phyloP scores from a whole-genome alignment of 2,888 invertebrate species.

The Monopis laevigella region DNA sequence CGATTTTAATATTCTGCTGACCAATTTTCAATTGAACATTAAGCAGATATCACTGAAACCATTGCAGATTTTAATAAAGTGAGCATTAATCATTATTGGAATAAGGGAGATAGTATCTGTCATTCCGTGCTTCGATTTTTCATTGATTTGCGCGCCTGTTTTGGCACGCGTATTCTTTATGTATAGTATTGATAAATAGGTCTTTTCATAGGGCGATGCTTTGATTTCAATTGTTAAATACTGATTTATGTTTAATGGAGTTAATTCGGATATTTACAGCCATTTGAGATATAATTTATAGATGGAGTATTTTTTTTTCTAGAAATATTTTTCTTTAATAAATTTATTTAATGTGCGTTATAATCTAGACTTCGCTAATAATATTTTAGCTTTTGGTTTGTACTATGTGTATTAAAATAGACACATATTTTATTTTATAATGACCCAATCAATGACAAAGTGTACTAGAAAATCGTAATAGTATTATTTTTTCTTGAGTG shows the following conservation, averaged over 20 bases:
- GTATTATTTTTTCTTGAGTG: too few species aligned
- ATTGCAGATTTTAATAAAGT: slow-evolving; percentile 8
- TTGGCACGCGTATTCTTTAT: slow-evolving; percentile 50
- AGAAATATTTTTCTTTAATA: neutral
- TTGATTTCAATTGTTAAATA: slow-evolving; percentile 40
- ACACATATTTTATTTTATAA: neutral
- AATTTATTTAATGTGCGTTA: slow-evolving; percentile 16
- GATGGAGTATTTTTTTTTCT: neutral
- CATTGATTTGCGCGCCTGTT: slow-evolving; percentile 35
- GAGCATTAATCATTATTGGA: slow-evolving; percentile 43
- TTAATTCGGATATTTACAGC: slow-evolving; percentile 30
- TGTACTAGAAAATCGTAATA: too few species aligned
- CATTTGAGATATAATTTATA: slow-evolving; percentile 5
- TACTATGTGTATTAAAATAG: neutral
- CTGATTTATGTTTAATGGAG: slow-evolving; percentile 52
- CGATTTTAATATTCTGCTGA: slow-evolving; percentile 51
- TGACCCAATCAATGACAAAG: too few species aligned
- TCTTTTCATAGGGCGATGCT: slow-evolving; percentile 45
- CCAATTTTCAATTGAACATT: slow-evolving; percentile 25
- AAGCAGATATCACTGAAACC: slow-evolving; percentile 9
- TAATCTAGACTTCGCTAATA: too few species aligned
- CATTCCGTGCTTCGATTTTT: slow-evolving; percentile 43
- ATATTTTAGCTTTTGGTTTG: slow-evolving; percentile 13
- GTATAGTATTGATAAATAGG: slow-evolving; percentile 50
- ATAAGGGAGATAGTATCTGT: slow-evolving; percentile 41